These are phyloP conservation scores for Propithecus coquereli DNA, from an alignment of 2,113 vertebrate species.

Conservation along the genomic window DNA sequence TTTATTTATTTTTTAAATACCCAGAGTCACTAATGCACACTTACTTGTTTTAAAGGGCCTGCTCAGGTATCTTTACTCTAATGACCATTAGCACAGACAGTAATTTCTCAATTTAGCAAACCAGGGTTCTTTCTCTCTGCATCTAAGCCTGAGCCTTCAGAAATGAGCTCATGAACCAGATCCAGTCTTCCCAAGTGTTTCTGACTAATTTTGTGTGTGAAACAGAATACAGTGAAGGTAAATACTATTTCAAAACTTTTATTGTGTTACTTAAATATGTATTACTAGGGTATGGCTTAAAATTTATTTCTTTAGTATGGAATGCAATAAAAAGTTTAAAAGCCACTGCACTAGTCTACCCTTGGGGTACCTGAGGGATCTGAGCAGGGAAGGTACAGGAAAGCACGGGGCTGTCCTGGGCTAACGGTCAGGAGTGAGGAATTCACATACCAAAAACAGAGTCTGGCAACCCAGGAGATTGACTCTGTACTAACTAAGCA, in stretches of 20 bases:
- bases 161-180: not conserved
- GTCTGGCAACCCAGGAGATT: not conserved
- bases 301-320: not conserved
- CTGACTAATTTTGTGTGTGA: not conserved
- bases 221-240: not conserved
- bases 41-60: not conserved
- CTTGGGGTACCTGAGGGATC: not conserved
- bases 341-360: not conserved
- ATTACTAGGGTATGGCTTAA: not conserved
- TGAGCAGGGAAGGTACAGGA: not conserved
- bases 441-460: not conserved
- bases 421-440: not conserved
- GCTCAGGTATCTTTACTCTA: not conserved
- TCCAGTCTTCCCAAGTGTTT: not conserved
- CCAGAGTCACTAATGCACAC: too few relatives aligned
- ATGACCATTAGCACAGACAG: not conserved
- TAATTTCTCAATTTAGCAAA: not conserved
- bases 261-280: not conserved
- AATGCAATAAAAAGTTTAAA: not conserved
- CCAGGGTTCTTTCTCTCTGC: not conserved
- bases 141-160: not conserved
- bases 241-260: not conserved
- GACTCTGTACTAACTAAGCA: not conserved
- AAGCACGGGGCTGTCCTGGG: not conserved
- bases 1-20: too few relatives aligned